Conservation (phyloP, 1,140 invertebrate genomes). For the Goniozus legneri region DNA sequence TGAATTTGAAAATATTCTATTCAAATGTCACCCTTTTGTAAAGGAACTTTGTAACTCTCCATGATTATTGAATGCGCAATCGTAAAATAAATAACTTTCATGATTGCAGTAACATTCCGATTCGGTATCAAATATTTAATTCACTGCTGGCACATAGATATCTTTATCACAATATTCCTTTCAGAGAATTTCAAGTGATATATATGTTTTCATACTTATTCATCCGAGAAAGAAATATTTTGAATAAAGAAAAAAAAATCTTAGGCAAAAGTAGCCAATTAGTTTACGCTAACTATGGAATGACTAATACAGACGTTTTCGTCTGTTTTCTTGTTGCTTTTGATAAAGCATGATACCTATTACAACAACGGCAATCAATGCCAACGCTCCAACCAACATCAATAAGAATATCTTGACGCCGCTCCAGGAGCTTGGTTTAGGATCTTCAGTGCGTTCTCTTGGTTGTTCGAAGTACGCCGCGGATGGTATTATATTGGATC, state of each 20-base stretch:
- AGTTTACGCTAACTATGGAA: neutral
- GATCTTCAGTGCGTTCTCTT: slow-evolving; percentile 84
- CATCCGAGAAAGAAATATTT: too few species aligned
- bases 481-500: slow-evolving; percentile 74
- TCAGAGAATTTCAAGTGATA: too few species aligned
- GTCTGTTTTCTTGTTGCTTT: slow-evolving; percentile 82
- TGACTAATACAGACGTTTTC: slow-evolving; percentile 83
- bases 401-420: slow-evolving; percentile 87
- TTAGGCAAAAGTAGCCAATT: too few species aligned
- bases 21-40: too few species aligned
- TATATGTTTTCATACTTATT: too few species aligned
- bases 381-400: slow-evolving; percentile 75
- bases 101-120: slow-evolving; percentile 12
- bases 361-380: slow-evolving; percentile 74
- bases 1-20: too few species aligned
- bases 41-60: slow-evolving; percentile 19
- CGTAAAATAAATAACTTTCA: too few species aligned
- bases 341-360: slow-evolving; percentile 89
- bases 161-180: too few species aligned
- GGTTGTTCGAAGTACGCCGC: slow-evolving; percentile 79
- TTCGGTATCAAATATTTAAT: too few species aligned
- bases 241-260: too few species aligned
- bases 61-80: too few species aligned
- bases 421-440: slow-evolving; percentile 74
- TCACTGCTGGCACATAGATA: too few species aligned